Percentiles rank a stretch among this genome's conserved stretches.
Evolutionary conservation across 2,888 invertebrate genomes (phyloP).

Genomic region (Philonicus albiceps): DNA sequence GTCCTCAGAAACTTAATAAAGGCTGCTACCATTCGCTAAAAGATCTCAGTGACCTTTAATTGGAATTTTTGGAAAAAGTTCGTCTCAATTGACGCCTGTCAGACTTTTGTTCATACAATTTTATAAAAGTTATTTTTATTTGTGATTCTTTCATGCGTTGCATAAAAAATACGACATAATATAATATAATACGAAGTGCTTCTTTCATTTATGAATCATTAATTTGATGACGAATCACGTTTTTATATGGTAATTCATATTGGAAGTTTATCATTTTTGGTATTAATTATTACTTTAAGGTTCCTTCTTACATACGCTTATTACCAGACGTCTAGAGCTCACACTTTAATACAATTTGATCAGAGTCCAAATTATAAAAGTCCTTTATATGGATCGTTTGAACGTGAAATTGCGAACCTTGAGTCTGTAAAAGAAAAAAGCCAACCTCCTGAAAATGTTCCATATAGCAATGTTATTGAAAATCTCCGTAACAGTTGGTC

Average conservation of each 20-base stretch:
- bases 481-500: conserved; percentile 21
- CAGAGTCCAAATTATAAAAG: neutral
- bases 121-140: neutral
- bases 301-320: neutral
- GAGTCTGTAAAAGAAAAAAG: neutral
- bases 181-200: neutral
- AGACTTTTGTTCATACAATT: neutral
- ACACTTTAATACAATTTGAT: neutral
- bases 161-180: neutral
- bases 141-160: neutral
- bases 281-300: neutral
- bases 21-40: neutral
- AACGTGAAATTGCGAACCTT: neutral
- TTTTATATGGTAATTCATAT: conserved; percentile 20
- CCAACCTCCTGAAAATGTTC: neutral
- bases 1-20: too few relatives aligned
- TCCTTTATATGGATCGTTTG: neutral
- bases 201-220: neutral
- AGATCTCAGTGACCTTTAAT: neutral
- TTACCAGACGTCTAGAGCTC: neutral
- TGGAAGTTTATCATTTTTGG: neutral
- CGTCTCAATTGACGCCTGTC: neutral
- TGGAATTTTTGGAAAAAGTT: neutral
- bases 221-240: neutral
- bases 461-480: neutral